A percentile compares a stretch with the other conserved stretches of the same genome.
These are phyloP conservation scores for Xanthorhoe designata DNA, from an alignment of 2,888 invertebrate species.

Conservation along the genomic window DNA sequence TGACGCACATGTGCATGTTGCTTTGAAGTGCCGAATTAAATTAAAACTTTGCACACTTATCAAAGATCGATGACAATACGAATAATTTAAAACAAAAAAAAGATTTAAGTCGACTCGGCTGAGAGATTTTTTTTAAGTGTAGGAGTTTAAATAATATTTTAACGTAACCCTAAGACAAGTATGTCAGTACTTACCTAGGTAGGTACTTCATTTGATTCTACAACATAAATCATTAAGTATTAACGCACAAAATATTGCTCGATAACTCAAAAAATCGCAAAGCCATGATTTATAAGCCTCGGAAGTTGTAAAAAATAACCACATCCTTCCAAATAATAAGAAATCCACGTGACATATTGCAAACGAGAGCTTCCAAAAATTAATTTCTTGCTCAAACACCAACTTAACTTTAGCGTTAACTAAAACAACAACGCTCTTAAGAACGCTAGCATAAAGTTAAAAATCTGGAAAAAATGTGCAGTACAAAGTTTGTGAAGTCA, in stretches of 20 bases:
- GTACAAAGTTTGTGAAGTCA: neutral
- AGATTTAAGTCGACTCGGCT: no score
- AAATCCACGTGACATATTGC: constrained; percentile 40
- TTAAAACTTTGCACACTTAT: no score
- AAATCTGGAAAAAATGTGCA: constrained; percentile 3
- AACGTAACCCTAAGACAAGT: no score
- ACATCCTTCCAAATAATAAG: constrained; percentile 36
- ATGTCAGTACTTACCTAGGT: no score
- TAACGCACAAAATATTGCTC: neutral
- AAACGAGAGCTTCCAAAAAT: constrained; percentile 35
- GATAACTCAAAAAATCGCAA: constrained; percentile 6
- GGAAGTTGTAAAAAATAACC: constrained; percentile 31
- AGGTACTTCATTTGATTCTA: neutral
- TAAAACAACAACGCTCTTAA: neutral
- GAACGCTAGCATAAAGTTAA: constrained; percentile 4
- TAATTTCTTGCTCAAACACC: constrained; percentile 27
- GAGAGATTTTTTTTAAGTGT: no score
- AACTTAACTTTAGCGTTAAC: neutral
- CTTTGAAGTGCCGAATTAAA: no score
- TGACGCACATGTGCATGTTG: no score
- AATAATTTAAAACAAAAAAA: no score
- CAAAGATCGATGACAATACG: no score
- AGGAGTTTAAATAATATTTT: no score
- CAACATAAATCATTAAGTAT: neutral
- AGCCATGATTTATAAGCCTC: constrained; percentile 21